These are phyloP conservation scores for Agapostemon virescens DNA, from an alignment of 2,888 invertebrate genomes.

Conservation along the genomic window DNA sequence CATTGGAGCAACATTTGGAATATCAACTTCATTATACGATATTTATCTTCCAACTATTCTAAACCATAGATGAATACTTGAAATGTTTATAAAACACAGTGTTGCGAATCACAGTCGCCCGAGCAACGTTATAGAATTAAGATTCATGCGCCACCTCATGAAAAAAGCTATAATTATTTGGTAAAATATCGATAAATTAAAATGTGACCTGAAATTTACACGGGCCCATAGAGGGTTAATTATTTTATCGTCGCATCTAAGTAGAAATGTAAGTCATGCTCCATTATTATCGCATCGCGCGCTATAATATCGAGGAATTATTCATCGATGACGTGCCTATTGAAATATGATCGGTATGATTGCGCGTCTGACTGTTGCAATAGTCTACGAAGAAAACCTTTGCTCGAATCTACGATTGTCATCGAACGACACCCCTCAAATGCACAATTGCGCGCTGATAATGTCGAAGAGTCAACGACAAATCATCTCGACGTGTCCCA, in stretches of 20 bases:
- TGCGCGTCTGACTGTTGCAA: slow-evolving; percentile 1
- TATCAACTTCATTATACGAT: too few relatives aligned
- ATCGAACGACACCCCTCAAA: slow-evolving; percentile 16
- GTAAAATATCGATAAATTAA: too few relatives aligned
- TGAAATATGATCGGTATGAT: slow-evolving; percentile 33
- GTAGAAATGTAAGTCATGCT: background rate
- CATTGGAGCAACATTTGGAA: too few relatives aligned
- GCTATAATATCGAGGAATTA: background rate
- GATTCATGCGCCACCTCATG: too few relatives aligned
- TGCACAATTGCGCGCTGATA: slow-evolving; percentile 39
- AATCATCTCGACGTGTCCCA: slow-evolving; percentile 12
- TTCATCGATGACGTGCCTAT: slow-evolving; percentile 29
- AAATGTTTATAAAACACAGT: background rate
- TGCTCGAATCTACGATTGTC: background rate
- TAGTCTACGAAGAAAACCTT: slow-evolving; percentile 14
- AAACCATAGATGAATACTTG: too few relatives aligned
- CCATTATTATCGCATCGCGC: background rate
- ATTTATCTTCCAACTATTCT: too few relatives aligned
- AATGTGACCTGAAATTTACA: too few relatives aligned
- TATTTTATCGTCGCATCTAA: background rate
- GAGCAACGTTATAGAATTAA: background rate
- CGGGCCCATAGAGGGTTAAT: too few relatives aligned
- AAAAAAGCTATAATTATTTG: too few relatives aligned
- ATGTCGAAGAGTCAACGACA: slow-evolving; percentile 31
- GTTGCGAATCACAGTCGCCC: background rate